Base-by-base conservation (phyloP, 2,888 invertebrate genomes). In the Adelphocoris suturalis region DNA sequence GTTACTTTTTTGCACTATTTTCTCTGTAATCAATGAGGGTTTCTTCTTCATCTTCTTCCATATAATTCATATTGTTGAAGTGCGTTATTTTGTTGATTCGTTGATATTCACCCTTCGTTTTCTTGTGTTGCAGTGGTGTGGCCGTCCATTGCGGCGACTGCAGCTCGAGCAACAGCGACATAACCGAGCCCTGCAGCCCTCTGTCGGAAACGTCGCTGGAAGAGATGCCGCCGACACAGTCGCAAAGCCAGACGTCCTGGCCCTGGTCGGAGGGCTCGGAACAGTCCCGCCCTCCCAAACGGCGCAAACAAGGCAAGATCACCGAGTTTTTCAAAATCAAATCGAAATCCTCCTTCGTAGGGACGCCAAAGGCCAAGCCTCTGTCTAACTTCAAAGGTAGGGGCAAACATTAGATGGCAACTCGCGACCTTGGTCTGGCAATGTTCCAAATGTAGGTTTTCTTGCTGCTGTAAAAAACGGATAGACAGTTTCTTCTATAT, bases 181-280 rank as follows among this genome's bases (percentile, higher is more conserved):
- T 97, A 94, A 97, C 97, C 92, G 97, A 97, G 94, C 97, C 97
- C 90, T 96, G 97, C 91, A 97, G 97, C 90, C 97, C 97, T 92
- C 96, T 96, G 94, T 97, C 96, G 94, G 95, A 92, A 28, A 89
- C 91, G 52, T 90, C 90, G 95, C 95, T 92, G 93, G 93, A 92
- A 93, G 91, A 92, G 86, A 92, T 92, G 91, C 91, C 92, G 13
- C 91, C 92, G 23, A 92, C 92, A 2, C 91, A 92, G 89, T 91
- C 92, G 19, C 48, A 12, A 37, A 68, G 76, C 75, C 52, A 68
- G 55, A 55, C 88, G 11, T 27, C 88, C 52, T 88, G 88, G 88
- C 88, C 88, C 37, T 85, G 85, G 85, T 85, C 85, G 37, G 85
- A 85, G 46, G 28, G 61, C n/a, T 85, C 85, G n/a, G 85, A 85